These are phyloP conservation scores for Polypedilum vanderplanki DNA, from an alignment of 1,140 invertebrate species.

Conservation along the genomic window DNA sequence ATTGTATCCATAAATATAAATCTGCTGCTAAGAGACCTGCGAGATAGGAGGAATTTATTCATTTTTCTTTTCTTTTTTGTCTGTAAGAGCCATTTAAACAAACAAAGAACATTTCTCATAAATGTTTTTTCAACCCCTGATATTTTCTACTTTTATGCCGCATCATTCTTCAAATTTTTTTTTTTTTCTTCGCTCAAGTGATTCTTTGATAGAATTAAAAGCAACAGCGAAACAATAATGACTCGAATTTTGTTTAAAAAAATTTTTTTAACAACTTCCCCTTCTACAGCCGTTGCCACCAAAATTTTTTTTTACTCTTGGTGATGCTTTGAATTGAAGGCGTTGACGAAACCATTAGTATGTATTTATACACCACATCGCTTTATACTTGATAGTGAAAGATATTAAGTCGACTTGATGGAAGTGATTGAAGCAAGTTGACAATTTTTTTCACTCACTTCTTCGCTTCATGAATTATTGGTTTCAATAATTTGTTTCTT, in stretches of 20 bases:
- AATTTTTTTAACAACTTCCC: conserved; percentile 7
- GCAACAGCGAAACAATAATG: conserved; percentile 8
- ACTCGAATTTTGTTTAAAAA: neutral
- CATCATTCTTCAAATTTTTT: neutral
- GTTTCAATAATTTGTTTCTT: conserved; percentile 13
- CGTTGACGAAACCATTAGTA: neutral
- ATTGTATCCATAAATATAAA: conserved; percentile 14
- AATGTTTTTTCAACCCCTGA: conserved; percentile 17
- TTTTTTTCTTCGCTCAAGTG: neutral
- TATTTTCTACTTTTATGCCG: neutral
- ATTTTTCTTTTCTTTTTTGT: neutral
- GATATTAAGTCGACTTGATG: neutral
- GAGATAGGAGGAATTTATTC: neutral
- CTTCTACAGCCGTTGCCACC: neutral
- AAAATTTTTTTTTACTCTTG: neutral
- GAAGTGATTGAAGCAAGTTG: neutral
- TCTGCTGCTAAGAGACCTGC: conserved; percentile 8
- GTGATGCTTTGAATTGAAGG: neutral
- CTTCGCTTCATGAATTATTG: neutral
- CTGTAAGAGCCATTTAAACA: neutral
- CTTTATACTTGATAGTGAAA: neutral
- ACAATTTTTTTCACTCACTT: neutral
- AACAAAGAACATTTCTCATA: conserved; percentile 19
- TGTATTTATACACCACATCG: conserved; percentile 13
- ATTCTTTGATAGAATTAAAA: conserved; percentile 14